phyloP scores from a whole-genome alignment of 1,140 invertebrate species.

The Venustaconcha ellipsiformis region DNA sequence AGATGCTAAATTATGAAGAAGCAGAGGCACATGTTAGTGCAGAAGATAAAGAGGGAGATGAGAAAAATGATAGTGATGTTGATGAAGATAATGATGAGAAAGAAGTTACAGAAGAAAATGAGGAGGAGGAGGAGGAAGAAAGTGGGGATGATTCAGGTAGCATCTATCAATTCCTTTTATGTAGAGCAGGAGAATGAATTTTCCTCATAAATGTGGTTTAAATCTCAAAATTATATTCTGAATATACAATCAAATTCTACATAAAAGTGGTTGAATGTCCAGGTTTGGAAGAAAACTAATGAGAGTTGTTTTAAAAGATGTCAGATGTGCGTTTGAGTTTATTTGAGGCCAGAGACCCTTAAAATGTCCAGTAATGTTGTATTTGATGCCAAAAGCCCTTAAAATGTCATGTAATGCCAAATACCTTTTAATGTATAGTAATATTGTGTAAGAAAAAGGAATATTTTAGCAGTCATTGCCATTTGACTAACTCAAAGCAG shows the following conservation, averaged over 20 bases:
- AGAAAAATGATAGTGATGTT: slow-evolving; percentile 47
- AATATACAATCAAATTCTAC: neutral
- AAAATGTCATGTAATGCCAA: no score
- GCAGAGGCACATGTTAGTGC: slow-evolving; percentile 51
- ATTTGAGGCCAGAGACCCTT: no score
- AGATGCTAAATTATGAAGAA: slow-evolving; percentile 27
- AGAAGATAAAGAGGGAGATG: slow-evolving; percentile 56
- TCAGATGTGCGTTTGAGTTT: no score
- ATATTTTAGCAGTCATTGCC: no score
- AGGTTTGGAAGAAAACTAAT: slow-evolving; percentile 23
- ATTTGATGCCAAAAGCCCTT: no score
- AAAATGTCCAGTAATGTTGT: no score
- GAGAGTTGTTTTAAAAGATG: neutral
- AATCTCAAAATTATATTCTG: neutral
- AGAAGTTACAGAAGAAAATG: slow-evolving; percentile 34
- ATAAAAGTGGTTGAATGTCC: slow-evolving; percentile 38
- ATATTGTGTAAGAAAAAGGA: no score
- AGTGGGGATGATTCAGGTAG: slow-evolving; percentile 28
- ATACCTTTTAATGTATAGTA: no score
- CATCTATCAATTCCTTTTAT: neutral
- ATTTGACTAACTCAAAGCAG: no score
- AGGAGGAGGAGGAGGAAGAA: slow-evolving; percentile 31
- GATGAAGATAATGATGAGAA: slow-evolving; percentile 35
- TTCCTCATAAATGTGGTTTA: neutral
- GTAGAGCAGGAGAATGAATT: neutral